Evolutionary conservation across 2,797 vertebrate genomes (phyloP), one percentile per base, ranked within the genome.

Genomic region (Sebastes reedi): DNA sequence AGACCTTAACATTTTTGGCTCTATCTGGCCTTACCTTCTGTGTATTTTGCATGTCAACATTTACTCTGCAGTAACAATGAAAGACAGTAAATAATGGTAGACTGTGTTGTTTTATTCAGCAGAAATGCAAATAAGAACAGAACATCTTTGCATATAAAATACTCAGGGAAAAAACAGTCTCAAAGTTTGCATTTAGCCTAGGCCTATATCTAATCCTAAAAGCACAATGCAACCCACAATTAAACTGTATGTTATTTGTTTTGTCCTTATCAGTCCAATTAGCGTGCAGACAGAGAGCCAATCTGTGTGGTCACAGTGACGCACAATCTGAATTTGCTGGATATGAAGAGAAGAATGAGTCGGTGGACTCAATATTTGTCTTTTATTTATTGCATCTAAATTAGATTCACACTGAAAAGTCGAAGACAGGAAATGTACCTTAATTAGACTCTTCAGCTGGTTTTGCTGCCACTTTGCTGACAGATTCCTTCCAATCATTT

Each of bases 71-170:
- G 56, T 64, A 32, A 67, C 54, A 72, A 61, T 16, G 5, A 79
- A 77, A 78, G 29, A 86, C 69, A 64, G n/a, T 20, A 73, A 16
- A 64, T 30, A 1, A 67, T 27, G 36, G 46, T 7, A 66, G 55
- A 65, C 8, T 16, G 24, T 76, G 9, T 52, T 68, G 80, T 84
- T 90, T 89, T 79, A 77, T 88, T 85, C n/a, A 79, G 29, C 61
- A 70, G 32, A 78, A 73, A 54, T 77, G 30, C 46, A 70, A 62
- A 60, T 9, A 60, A 24, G 5, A 67, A 46, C 24, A 72, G 32
- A 22, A 77, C 59, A 29, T 62, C 10, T 58, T 72, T 72, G 70
- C 11, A 61, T 81, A 11, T 58, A 58, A 46, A 73, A 80, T 73
- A 39, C 18, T 62, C 14, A 66, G 20, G 2, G 13, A 2, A 30